These are phyloP conservation scores for Hippocampus barbouri DNA, from an alignment of 2,113 vertebrate genomes.

Conservation along the genomic window DNA sequence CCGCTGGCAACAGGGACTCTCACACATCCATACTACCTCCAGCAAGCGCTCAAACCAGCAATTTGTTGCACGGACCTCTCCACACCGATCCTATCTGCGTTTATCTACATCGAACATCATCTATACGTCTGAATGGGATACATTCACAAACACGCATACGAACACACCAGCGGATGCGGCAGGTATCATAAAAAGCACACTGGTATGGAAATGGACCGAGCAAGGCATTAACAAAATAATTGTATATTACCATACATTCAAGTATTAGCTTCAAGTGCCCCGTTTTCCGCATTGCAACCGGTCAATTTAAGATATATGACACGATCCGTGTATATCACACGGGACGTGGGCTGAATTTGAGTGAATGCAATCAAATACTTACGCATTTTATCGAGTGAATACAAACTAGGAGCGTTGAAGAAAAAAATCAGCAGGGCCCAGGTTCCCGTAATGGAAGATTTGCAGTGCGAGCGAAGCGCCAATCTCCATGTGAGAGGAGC, in stretches of 20 bases:
- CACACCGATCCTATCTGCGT: conserved; percentile 16
- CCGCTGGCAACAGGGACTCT: conserved; percentile 54
- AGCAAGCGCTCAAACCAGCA: conserved; percentile 46
- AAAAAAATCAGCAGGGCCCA: conserved; percentile 50
- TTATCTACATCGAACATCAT: conserved; percentile 19
- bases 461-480: conserved; percentile 51
- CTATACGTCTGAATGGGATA: background rate
- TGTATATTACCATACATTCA: conserved; percentile 21
- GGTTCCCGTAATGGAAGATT: conserved; percentile 54
- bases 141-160: conserved; percentile 14
- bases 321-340: conserved; percentile 11
- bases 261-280: conserved; percentile 30
- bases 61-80: conserved; percentile 57
- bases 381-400: conserved; percentile 67
- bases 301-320: conserved; percentile 1
- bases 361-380: conserved; percentile 44
- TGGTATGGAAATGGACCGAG: background rate
- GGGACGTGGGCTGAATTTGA: conserved; percentile 1
- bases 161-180: conserved; percentile 47
- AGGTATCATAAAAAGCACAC: conserved; percentile 16
- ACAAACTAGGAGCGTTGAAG: conserved; percentile 34
- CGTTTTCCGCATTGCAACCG: conserved; percentile 4
- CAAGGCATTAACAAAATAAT: conserved; percentile 5
- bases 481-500: conserved; percentile 60
- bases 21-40: conserved; percentile 29